These are phyloP conservation scores for Poeciliopsis turrubarensis DNA, from an alignment of 2,113 vertebrate genomes.

Conservation along the genomic window DNA sequence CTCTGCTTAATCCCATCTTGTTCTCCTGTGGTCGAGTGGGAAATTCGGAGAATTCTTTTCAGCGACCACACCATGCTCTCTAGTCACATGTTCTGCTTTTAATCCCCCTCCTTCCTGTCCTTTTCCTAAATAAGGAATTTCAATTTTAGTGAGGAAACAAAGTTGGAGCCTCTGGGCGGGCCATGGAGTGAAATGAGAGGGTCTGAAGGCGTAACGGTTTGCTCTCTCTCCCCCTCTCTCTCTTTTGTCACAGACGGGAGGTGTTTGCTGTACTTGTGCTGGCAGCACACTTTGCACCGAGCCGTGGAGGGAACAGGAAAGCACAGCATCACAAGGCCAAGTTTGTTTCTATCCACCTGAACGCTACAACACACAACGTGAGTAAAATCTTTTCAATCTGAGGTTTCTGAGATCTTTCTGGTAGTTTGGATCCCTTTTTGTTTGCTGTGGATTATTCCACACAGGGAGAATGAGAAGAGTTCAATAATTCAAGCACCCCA, in stretches of 20 bases:
- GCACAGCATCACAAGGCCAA: slow-evolving; percentile 13
- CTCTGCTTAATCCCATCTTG: slow-evolving; percentile 19
- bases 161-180: slow-evolving; percentile 55
- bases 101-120: slow-evolving; percentile 50
- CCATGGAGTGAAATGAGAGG: slow-evolving; percentile 63
- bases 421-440: slow-evolving; percentile 7
- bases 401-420: slow-evolving; percentile 13
- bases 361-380: slow-evolving; percentile 54
- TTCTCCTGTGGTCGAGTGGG: slow-evolving; percentile 56
- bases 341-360: slow-evolving; percentile 56
- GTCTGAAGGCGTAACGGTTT: slow-evolving; percentile 34
- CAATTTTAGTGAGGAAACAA: slow-evolving; percentile 53
- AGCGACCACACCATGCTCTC: slow-evolving; percentile 69
- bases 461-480: slow-evolving; percentile 21
- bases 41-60: slow-evolving; percentile 77
- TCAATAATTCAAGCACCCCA: slow-evolving; percentile 11
- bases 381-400: slow-evolving; percentile 41
- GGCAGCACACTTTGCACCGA: slow-evolving; percentile 32
- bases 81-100: slow-evolving; percentile 61
- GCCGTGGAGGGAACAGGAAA: slow-evolving; percentile 48
- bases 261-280: slow-evolving; percentile 44
- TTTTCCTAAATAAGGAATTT: slow-evolving; percentile 76
- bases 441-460: slow-evolving; percentile 7
- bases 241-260: slow-evolving; percentile 61
- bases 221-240: slow-evolving; percentile 39